Evolutionary conservation across 2,113 vertebrate species (phyloP).

Genomic region (Neogale vison): DNA sequence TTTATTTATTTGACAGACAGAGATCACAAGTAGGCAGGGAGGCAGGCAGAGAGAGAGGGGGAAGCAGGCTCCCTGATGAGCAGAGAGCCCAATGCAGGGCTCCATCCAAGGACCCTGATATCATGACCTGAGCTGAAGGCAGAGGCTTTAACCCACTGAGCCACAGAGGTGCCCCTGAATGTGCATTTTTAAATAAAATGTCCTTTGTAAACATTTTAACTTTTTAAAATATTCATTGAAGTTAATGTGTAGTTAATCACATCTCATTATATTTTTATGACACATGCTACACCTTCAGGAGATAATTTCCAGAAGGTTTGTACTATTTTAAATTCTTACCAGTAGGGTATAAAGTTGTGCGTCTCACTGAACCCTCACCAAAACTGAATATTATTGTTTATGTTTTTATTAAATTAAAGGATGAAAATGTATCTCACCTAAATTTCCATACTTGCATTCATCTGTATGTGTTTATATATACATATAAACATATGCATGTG

Average conservation of each 20-base stretch:
- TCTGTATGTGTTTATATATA: neutral
- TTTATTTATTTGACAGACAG: too few species aligned
- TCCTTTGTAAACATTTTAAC: neutral
- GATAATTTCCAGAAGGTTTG: neutral
- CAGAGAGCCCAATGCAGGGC: too few species aligned
- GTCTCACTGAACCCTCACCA: neutral
- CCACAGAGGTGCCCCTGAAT: neutral
- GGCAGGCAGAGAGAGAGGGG: too few species aligned
- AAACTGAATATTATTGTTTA: conserved; percentile 1
- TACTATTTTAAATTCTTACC: neutral
- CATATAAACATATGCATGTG: neutral
- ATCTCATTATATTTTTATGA: conserved; percentile 5
- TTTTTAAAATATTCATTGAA: neutral
- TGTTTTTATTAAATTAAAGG: neutral
- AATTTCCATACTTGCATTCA: neutral
- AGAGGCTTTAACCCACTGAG: too few species aligned
- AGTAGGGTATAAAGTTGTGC: neutral
- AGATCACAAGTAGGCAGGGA: too few species aligned
- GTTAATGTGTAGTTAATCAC: neutral
- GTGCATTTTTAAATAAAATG: neutral
- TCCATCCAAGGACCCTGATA: too few species aligned
- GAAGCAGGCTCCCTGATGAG: too few species aligned
- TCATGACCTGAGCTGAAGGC: too few species aligned
- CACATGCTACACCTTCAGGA: neutral
- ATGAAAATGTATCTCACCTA: neutral